Conservation (phyloP, 2,797 vertebrate genomes). For the Pelobates cultripes region DNA sequence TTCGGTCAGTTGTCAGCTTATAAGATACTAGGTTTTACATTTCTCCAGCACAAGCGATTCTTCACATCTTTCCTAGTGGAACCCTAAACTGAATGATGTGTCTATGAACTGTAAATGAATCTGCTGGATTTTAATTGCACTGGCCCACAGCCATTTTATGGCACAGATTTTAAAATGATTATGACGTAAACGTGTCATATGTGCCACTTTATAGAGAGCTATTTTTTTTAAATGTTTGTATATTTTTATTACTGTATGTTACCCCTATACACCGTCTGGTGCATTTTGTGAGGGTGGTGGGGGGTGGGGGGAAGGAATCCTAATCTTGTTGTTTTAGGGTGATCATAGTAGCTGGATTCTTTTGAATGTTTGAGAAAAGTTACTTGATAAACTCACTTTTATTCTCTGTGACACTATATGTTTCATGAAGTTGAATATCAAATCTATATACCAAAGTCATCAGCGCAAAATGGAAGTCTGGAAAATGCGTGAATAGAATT, state of each 20-base stretch:
- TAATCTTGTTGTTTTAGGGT: no score
- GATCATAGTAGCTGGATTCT: no score
- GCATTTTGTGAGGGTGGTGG: no score
- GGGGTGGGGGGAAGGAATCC: no score
- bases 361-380: no score
- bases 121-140: not conserved
- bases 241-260: conserved; percentile 1
- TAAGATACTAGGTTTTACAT: not conserved
- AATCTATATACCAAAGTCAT: no score
- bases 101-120: not conserved
- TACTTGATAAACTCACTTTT: no score
- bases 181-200: not conserved
- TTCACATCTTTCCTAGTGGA: not conserved
- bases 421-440: no score
- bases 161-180: not conserved
- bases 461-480: no score
- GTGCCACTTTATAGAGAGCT: conserved; percentile 13
- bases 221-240: conserved; percentile 34
- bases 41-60: not conserved
- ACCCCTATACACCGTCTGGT: not conserved
- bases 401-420: no score
- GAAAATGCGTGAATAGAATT: no score
- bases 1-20: not conserved
- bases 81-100: not conserved
- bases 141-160: not conserved